phyloP scores from a whole-genome alignment of 2,888 invertebrate genomes.

The Leptinotarsa rubiginosa region DNA sequence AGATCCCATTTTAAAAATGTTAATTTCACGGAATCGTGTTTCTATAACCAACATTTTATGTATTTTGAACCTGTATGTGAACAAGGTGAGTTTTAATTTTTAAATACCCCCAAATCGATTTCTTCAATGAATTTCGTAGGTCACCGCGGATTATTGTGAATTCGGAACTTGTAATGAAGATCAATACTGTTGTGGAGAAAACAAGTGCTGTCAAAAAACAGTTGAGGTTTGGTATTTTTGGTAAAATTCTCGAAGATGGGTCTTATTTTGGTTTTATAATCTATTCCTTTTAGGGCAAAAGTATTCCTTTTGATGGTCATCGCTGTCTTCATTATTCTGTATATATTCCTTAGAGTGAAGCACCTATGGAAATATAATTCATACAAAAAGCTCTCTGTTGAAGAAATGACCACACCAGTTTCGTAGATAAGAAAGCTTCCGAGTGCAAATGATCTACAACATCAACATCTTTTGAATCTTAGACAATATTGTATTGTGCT shows the following conservation, averaged over 20 bases:
- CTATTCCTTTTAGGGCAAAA: conserved; percentile 53
- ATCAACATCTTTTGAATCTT: neutral
- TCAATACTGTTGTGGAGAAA: conserved; percentile 62
- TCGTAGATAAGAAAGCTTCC: neutral
- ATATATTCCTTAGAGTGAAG: conserved; percentile 48
- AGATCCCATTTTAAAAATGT: neutral
- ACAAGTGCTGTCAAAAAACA: conserved; percentile 60
- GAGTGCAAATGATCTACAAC: neutral
- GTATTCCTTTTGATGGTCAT: conserved; percentile 54
- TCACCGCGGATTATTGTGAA: conserved; percentile 58
- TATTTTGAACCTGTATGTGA: conserved; percentile 7
- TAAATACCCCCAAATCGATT: neutral
- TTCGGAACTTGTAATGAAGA: conserved; percentile 59
- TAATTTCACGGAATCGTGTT: neutral
- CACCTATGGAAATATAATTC: conserved; percentile 26
- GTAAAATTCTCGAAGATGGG: conserved; percentile 47
- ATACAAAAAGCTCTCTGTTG: conserved; percentile 25
- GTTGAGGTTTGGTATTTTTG: conserved; percentile 60
- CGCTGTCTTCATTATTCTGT: conserved; percentile 49
- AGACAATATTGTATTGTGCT: neutral
- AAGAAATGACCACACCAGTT: conserved; percentile 34
- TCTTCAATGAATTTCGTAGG: conserved; percentile 33
- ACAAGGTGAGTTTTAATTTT: conserved; percentile 4
- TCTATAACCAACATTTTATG: neutral
- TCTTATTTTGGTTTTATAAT: neutral